Base-by-base conservation (phyloP, 2,113 vertebrate genomes). In the Trematomus loennbergii region DNA sequence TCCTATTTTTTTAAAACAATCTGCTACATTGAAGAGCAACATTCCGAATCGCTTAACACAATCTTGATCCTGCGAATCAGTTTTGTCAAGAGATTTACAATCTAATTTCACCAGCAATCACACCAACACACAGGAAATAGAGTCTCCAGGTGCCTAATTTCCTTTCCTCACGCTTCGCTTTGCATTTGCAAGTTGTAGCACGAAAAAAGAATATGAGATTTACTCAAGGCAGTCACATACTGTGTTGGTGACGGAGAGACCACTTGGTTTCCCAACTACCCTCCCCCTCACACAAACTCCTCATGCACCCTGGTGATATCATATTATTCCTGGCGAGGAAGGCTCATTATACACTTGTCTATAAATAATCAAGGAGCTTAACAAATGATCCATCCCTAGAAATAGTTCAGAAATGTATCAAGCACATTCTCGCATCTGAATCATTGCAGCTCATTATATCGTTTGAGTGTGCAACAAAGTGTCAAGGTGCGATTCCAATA, bases 291-390 rank as follows among this genome's bases (percentile, higher is more conserved):
- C 52, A 61, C 68, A 65, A 33, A 82, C 40, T 45, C 66, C 9
- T 72, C 17, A 33, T 3, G 48, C 45, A 59, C n/a, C 20, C 12
- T 0, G 1, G 58, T 43, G 52, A 65, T 58, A 58, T 62, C 12
- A 65, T 29, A 62, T 73, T 74, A 67, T 77, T 61, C 72, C 25
- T 53, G 11, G 46, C 1, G 9, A 67, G 59, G 22, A 74, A 63
- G 72, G 60, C 63, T 91, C 68, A 87, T 88, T 81, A 80, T 71
- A 59, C 61, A 70, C 13, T 9, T 58, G 63, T 12, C 6, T 3
- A 86, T 92, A 53, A 83, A 89, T 85, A 86, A 85, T 85, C 86
- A 75, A 89, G n/a, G 43, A 3, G 15, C 46, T 48, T 61, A 78
- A 78, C 68, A 88, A 81, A 82, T 75, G 72, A 81, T 79, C 77